Evolutionary conservation across 2,113 vertebrate species (phyloP).

Genomic region (Gobiocypris rarus): DNA sequence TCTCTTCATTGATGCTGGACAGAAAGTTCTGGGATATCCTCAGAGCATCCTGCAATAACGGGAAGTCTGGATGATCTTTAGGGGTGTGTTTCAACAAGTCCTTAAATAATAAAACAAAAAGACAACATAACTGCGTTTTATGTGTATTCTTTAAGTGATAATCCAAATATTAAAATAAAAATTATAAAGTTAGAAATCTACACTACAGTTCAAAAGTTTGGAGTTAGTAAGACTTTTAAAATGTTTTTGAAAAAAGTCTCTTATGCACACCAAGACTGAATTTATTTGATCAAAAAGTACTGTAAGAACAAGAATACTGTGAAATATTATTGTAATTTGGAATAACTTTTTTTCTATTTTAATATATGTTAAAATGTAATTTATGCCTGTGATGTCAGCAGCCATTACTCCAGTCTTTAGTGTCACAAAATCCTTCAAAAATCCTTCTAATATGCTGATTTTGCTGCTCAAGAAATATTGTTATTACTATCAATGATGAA

Average conservation of each 20-base stretch:
- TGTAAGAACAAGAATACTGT: neutral
- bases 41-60: constrained; percentile 92
- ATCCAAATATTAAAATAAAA: neutral
- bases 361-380: neutral
- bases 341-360: neutral
- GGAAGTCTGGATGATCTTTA: constrained; percentile 95
- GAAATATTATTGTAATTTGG: neutral
- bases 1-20: constrained; percentile 98
- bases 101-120: constrained; percentile 65
- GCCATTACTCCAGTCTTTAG: no score
- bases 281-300: neutral
- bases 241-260: neutral
- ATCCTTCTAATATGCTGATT: no score
- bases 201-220: neutral
- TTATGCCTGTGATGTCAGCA: no score
- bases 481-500: no score
- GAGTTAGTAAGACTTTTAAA: neutral
- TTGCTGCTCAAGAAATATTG: no score
- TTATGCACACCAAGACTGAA: neutral
- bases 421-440: no score
- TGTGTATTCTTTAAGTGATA: neutral
- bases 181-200: neutral
- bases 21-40: constrained; percentile 98
- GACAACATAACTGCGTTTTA: neutral
- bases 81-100: constrained; percentile 97